A percentile compares a stretch with the other conserved stretches of the same genome.
phyloP scores from a whole-genome alignment of 2,113 vertebrate species.

The Syngnathus scovelli region DNA sequence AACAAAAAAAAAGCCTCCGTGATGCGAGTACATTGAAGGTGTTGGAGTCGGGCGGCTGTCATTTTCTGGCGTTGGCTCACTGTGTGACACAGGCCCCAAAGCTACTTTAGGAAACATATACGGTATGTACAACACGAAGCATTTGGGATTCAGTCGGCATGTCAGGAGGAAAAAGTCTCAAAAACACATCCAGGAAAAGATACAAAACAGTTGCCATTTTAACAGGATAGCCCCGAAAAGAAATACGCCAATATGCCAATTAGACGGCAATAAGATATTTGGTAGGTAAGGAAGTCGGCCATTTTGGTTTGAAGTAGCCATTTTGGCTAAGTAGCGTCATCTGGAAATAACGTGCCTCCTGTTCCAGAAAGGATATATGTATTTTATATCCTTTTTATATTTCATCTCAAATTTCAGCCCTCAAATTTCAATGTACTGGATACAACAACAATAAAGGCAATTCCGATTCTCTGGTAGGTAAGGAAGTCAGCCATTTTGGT shows the following conservation, averaged over 20 bases:
- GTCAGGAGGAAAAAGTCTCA: not conserved
- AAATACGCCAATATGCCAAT: not conserved
- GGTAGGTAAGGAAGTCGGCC: not conserved
- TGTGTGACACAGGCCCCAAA: slow-evolving; percentile 17
- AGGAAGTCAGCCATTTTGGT: too few relatives aligned
- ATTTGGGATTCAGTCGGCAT: not conserved
- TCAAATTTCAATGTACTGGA: too few relatives aligned
- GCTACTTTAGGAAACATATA: not conserved
- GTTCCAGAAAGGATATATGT: not conserved
- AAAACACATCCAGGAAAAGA: too few relatives aligned
- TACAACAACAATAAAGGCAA: too few relatives aligned
- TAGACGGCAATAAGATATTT: not conserved
- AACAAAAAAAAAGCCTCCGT: slow-evolving; percentile 16
- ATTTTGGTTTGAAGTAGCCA: not conserved
- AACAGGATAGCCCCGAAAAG: not conserved
- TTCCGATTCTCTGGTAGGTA: too few relatives aligned
- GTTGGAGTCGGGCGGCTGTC: slow-evolving; percentile 23
- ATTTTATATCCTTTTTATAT: too few relatives aligned
- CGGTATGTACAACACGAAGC: not conserved
- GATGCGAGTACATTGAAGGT: slow-evolving; percentile 24
- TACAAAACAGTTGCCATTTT: not conserved
- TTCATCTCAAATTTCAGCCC: too few relatives aligned
- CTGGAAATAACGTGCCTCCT: too few relatives aligned
- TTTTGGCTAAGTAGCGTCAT: not conserved
- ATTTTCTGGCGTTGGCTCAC: slow-evolving; percentile 44